A percentile compares a stretch with the other conserved stretches of the same genome.
Conservation (phyloP, 1,140 invertebrate species). For the Pachypsylla venusta region DNA sequence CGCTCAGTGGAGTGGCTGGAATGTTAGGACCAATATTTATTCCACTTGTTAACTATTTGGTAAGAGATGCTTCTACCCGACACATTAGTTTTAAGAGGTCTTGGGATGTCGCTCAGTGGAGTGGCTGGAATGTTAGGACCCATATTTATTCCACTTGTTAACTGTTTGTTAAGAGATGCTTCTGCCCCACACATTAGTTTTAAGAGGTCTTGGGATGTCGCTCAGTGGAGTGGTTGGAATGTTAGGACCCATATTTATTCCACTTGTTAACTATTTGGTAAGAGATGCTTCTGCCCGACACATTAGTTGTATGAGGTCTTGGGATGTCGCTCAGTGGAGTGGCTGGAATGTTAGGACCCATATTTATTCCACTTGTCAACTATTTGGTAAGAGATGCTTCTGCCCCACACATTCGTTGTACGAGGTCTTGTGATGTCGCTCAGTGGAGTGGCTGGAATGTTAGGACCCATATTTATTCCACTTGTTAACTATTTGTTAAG, state of each 20-base stretch:
- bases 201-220: constrained; percentile 57
- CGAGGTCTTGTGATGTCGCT: constrained; percentile 57
- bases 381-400: constrained; percentile 42
- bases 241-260: constrained; percentile 60
- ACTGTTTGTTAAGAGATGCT: constrained; percentile 49
- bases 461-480: constrained; percentile 61
- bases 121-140: constrained; percentile 62
- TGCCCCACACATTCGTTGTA: too few species aligned
- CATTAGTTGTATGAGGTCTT: constrained; percentile 57
- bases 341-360: constrained; percentile 50
- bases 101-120: constrained; percentile 57
- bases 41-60: constrained; percentile 61
- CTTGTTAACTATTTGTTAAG: constrained; percentile 59
- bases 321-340: constrained; percentile 60
- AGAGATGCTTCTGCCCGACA: too few species aligned
- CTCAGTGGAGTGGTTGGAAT: constrained; percentile 58
- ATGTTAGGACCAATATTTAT: constrained; percentile 67
- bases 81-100: constrained; percentile 58
- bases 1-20: constrained; percentile 54
- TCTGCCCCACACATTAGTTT: too few species aligned
- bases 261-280: constrained; percentile 62
- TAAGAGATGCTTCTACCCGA: constrained; percentile 58
- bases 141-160: constrained; percentile 60
- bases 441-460: constrained; percentile 56
- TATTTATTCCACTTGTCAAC: constrained; percentile 62